phyloP scores from a whole-genome alignment of 1,140 invertebrate species.

The Drosophila virilis region DNA sequence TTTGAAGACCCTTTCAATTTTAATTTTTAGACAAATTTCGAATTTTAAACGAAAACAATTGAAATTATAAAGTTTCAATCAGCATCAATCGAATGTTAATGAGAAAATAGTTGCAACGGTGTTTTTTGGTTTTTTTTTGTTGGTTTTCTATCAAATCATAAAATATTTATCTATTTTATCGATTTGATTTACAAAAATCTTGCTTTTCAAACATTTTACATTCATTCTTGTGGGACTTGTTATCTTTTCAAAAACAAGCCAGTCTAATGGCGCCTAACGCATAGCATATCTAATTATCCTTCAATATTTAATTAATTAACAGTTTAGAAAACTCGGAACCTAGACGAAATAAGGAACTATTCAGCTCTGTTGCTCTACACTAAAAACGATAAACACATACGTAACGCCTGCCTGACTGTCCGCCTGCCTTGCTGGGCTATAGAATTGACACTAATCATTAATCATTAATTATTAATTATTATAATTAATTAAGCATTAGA shows the following conservation, averaged over 20 bases:
- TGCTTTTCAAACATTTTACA: neutral
- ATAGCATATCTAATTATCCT: conserved; percentile 41
- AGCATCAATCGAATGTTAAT: too few relatives aligned
- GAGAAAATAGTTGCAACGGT: too few relatives aligned
- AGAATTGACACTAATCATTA: conserved; percentile 42
- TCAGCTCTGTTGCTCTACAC: conserved; percentile 24
- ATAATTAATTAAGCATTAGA: conserved; percentile 27
- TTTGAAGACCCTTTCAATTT: too few relatives aligned
- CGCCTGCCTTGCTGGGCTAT: neutral
- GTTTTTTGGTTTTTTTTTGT: too few relatives aligned
- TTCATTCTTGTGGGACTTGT: too few relatives aligned
- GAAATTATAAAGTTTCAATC: too few relatives aligned
- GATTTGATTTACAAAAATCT: too few relatives aligned
- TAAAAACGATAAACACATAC: conserved; percentile 16
- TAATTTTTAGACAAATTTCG: too few relatives aligned
- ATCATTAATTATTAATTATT: conserved; percentile 7
- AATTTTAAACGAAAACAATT: too few relatives aligned
- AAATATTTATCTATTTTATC: too few relatives aligned
- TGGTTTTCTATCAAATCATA: too few relatives aligned
- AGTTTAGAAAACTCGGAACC: conserved; percentile 56
- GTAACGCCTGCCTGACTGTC: neutral
- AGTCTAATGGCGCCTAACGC: conserved; percentile 15
- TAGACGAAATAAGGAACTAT: conserved; percentile 67
- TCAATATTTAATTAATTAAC: conserved; percentile 58
- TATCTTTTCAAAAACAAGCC: neutral